These are phyloP conservation scores for Arnoldichthys spilopterus DNA, from an alignment of 2,797 vertebrate species.

Conservation along the genomic window DNA sequence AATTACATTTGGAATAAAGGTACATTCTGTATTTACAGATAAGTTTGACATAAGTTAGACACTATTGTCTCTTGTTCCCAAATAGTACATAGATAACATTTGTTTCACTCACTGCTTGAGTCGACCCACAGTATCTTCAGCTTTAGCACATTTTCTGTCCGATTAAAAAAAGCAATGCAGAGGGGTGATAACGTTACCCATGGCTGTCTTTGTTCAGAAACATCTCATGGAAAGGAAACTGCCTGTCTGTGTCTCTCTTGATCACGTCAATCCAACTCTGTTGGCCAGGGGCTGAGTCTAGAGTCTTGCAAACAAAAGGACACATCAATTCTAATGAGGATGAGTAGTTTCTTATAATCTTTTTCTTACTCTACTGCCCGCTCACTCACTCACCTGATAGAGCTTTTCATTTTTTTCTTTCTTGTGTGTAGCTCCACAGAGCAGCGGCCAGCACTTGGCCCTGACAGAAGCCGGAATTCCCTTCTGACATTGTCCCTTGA, in stretches of 20 bases:
- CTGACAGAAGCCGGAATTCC: constrained; percentile 88
- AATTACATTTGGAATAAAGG: no score
- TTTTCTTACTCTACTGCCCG: neutral
- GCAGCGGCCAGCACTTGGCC: constrained; percentile 85
- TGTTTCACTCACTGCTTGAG: no score
- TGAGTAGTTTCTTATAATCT: no score
- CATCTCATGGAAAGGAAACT: constrained; percentile 94
- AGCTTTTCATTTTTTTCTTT: constrained; percentile 70
- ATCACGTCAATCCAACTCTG: constrained; percentile 89
- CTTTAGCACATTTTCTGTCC: neutral
- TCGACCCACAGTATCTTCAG: neutral
- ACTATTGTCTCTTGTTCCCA: no score
- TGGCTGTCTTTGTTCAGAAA: constrained; percentile 87
- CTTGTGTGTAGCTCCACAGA: constrained; percentile 79
- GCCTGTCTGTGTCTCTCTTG: constrained; percentile 86
- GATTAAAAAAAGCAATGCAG: neutral
- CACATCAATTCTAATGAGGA: neutral
- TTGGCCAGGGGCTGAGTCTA: constrained; percentile 77
- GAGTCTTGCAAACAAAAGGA: constrained; percentile 65
- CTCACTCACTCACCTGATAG: constrained; percentile 74
- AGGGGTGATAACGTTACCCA: constrained; percentile 73
- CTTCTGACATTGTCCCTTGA: constrained; percentile 88
- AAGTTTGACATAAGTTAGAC: no score
- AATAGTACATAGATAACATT: no score
- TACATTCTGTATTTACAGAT: no score